Evolutionary conservation across 2,797 vertebrate species (phyloP).

Genomic region (Sibirionetta formosa): DNA sequence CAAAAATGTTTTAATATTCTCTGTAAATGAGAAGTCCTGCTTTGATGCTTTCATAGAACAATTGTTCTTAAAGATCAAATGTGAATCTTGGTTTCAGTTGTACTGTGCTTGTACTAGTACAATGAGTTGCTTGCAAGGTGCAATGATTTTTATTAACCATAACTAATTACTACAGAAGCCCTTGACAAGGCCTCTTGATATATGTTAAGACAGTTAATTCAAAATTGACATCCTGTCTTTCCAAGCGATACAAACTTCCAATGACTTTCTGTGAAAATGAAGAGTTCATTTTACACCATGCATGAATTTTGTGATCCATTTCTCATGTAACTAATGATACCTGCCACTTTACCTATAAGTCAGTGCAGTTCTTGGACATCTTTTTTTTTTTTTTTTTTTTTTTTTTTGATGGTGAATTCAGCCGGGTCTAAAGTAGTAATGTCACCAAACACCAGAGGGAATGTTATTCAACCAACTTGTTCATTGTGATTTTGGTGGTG

Average conservation of each 20-base stretch:
- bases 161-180: not conserved
- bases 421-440: not conserved
- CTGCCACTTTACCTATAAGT: not conserved
- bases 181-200: fast-evolving
- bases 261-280: not conserved
- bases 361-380: not conserved
- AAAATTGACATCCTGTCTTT: not conserved
- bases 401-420: not conserved
- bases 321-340: not conserved
- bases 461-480: not conserved
- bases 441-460: not conserved
- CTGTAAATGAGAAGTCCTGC: not conserved
- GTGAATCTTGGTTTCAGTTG: not conserved
- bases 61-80: not conserved
- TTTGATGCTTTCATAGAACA: not conserved
- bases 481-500: not conserved
- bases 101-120: not conserved
- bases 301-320: not conserved
- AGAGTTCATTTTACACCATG: not conserved
- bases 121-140: not conserved
- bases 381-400: not conserved
- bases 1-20: not conserved
- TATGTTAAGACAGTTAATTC: not conserved
- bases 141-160: not conserved
- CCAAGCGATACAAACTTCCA: not conserved